Evolutionary conservation across 1,140 invertebrate species (phyloP).

Genomic region (Batillaria attramentaria): DNA sequence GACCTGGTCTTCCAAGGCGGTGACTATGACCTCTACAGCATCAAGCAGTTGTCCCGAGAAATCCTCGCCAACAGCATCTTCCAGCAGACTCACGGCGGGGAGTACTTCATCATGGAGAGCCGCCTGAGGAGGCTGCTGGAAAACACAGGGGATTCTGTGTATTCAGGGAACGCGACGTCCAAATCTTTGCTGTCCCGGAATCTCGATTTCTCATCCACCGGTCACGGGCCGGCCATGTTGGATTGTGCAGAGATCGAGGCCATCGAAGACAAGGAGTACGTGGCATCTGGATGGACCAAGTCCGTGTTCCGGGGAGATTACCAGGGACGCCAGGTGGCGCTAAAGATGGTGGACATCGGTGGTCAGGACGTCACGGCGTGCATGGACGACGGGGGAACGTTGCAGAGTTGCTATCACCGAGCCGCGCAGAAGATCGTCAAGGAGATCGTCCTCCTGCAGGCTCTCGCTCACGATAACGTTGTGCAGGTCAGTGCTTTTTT

Average conservation of each 20-base stretch:
- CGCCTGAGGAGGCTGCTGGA: conserved; percentile 57
- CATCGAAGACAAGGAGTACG: conserved; percentile 54
- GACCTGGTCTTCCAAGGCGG: background rate
- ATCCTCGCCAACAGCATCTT: conserved; percentile 29
- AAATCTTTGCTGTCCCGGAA: conserved; percentile 18
- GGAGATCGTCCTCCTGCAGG: conserved; percentile 67
- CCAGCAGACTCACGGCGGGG: background rate
- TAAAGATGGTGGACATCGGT: conserved; percentile 73
- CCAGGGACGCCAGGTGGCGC: conserved; percentile 63
- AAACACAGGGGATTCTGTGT: conserved; percentile 28
- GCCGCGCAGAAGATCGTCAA: conserved; percentile 72
- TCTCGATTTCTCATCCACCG: conserved; percentile 18
- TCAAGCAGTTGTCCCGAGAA: conserved; percentile 18
- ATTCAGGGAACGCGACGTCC: conserved; percentile 25
- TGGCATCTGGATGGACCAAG: conserved; percentile 74
- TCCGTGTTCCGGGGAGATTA: conserved; percentile 70
- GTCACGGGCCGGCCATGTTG: conserved; percentile 36
- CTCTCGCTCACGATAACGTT: conserved; percentile 63
- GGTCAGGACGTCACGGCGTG: conserved; percentile 72
- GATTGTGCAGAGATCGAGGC: conserved; percentile 59
- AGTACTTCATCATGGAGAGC: conserved; percentile 53
- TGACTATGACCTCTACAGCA: conserved; percentile 4
- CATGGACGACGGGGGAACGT: conserved; percentile 49
- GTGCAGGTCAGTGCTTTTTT: conserved; percentile 62
- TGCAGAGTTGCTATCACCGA: conserved; percentile 67